A percentile compares a stretch with the other conserved stretches of the same genome.
These are phyloP conservation scores for Congeria kusceri DNA, from an alignment of 2,888 invertebrate species.

Conservation along the genomic window DNA sequence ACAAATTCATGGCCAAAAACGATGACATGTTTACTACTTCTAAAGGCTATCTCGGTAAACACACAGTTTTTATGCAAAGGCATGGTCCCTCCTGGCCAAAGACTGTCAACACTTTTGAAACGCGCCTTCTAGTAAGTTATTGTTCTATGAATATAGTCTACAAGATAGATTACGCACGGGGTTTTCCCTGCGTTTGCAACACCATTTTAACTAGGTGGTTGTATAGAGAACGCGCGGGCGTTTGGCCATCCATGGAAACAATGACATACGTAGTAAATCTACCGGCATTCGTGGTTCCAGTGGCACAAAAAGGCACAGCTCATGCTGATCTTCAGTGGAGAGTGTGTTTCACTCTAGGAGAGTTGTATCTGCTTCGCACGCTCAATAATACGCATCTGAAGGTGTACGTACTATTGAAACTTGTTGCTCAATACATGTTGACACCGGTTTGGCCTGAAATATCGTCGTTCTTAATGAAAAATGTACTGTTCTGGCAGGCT, in stretches of 20 bases:
- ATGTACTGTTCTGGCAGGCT: slow-evolving; percentile 22
- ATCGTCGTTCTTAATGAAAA: slow-evolving; percentile 31
- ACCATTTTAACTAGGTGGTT: neutral
- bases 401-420: slow-evolving; percentile 12
- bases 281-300: slow-evolving; percentile 14
- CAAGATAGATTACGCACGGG: too few species aligned
- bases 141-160: too few species aligned
- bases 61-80: slow-evolving; percentile 11
- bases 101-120: neutral
- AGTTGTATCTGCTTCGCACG: slow-evolving; percentile 13
- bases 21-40: neutral
- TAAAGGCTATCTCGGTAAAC: neutral
- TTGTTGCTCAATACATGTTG: slow-evolving; percentile 2
- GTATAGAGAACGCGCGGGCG: neutral
- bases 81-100: slow-evolving; percentile 16
- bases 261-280: neutral
- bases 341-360: slow-evolving; percentile 9
- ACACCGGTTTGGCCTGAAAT: neutral
- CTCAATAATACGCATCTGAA: slow-evolving; percentile 22
- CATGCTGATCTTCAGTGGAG: slow-evolving; percentile 24
- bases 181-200: too few species aligned
- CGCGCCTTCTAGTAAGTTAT: neutral
- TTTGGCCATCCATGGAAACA: slow-evolving; percentile 11
- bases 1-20: neutral
- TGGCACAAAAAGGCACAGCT: slow-evolving; percentile 2